phyloP scores from a whole-genome alignment of 2,888 invertebrate species.

The Imbricaverruca yamaguchii region DNA sequence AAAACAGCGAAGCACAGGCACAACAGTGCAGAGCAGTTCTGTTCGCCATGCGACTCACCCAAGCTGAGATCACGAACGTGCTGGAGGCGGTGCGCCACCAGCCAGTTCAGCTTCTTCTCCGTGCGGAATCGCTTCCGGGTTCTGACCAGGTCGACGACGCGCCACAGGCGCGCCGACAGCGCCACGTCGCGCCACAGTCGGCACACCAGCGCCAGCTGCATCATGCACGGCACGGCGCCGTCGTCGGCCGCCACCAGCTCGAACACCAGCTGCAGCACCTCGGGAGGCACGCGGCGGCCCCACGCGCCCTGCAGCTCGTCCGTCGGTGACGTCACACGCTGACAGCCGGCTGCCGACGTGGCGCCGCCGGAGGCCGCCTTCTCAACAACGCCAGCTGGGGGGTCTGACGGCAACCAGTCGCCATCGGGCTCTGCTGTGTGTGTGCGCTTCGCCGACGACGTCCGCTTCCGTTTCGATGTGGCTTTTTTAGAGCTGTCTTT shows the following conservation, averaged over 20 bases:
- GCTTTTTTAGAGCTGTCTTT: background rate
- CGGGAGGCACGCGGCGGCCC: background rate
- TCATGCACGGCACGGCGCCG: slow-evolving; percentile 23
- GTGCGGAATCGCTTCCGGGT: slow-evolving; percentile 64
- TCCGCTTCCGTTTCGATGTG: background rate
- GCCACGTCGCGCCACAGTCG: slow-evolving; percentile 68
- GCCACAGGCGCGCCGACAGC: slow-evolving; percentile 63
- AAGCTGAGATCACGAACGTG: slow-evolving; percentile 67
- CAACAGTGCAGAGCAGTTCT: background rate
- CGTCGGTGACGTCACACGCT: too few species aligned
- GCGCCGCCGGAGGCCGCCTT: background rate
- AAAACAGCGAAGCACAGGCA: background rate
- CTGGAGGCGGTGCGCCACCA: slow-evolving; percentile 65
- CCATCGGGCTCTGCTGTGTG: background rate
- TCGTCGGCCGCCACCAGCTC: background rate
- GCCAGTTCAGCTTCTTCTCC: slow-evolving; percentile 67
- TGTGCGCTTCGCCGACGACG: background rate
- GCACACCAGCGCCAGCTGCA: slow-evolving; percentile 63
- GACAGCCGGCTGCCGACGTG: background rate
- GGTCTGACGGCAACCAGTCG: too few species aligned
- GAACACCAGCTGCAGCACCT: background rate
- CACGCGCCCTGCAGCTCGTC: background rate
- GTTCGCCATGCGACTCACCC: slow-evolving; percentile 48
- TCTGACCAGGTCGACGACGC: slow-evolving; percentile 62
- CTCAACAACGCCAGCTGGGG: background rate